Conservation (phyloP, 1,140 invertebrate genomes). For the Ladona fulva region DNA sequence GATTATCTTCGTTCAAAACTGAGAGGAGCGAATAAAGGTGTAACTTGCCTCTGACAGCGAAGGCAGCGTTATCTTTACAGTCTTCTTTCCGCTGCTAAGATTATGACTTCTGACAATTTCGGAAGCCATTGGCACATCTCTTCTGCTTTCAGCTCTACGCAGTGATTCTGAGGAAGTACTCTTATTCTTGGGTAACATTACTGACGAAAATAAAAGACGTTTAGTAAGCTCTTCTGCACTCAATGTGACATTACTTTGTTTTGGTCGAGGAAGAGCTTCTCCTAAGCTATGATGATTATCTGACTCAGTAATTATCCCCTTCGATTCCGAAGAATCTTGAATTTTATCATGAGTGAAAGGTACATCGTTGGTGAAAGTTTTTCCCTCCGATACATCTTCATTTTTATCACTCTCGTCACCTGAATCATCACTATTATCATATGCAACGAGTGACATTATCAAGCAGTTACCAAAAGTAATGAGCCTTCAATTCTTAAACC, state of each 20-base stretch:
- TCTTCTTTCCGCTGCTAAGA: not conserved
- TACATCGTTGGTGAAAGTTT: no score
- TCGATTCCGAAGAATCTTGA: not conserved
- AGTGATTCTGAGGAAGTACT: not conserved
- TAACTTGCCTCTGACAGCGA: not conserved
- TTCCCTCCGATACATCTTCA: not conserved
- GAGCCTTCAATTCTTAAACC: no score
- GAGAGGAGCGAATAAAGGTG: not conserved
- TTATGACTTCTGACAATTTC: not conserved
- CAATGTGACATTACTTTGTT: not conserved
- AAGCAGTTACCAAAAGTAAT: no score
- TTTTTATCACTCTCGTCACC: not conserved
- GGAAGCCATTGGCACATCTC: not conserved
- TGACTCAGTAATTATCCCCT: not conserved
- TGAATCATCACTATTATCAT: not conserved
- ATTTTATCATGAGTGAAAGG: no score
- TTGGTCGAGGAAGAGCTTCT: not conserved
- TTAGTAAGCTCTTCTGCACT: not conserved
- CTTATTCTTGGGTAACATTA: not conserved
- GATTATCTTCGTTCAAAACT: no score
- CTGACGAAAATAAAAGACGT: not conserved
- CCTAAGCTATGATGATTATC: no score
- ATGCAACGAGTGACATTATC: not conserved
- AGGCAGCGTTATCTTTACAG: not conserved
- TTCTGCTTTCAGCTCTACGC: not conserved